Evolutionary conservation across 2,113 vertebrate genomes (phyloP).

Genomic region (Isurus oxyrinchus): DNA sequence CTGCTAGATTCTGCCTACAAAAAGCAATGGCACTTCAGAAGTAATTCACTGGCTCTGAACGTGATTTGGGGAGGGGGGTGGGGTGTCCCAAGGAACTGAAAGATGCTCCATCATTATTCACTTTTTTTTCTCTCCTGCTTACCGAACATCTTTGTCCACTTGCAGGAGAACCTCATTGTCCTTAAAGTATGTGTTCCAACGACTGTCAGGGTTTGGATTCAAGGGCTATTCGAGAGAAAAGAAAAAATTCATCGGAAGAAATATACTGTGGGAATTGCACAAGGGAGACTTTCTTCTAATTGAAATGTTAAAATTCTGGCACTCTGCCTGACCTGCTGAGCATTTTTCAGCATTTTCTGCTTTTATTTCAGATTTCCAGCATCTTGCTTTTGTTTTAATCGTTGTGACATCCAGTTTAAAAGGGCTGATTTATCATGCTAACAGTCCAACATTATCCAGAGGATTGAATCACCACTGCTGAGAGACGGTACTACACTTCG

Average conservation of each 20-base stretch:
- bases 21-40: neutral
- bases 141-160: conserved; percentile 98
- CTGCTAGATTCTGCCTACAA: neutral
- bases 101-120: neutral
- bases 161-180: conserved; percentile 94
- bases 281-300: neutral
- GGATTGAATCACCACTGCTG: neutral
- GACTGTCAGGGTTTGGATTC: conserved; percentile 90
- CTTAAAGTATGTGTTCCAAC: conserved; percentile 96
- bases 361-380: too few species aligned
- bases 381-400: too few species aligned
- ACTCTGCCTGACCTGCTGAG: too few species aligned
- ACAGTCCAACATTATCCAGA: too few species aligned
- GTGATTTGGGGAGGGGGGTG: too few species aligned
- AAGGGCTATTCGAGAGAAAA: conserved; percentile 67
- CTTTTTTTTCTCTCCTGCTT: conserved; percentile 29
- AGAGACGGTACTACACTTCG: too few species aligned
- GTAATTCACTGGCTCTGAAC: neutral
- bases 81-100: neutral
- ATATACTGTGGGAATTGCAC: neutral
- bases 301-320: too few species aligned
- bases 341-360: too few species aligned
- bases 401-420: too few species aligned
- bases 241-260: neutral
- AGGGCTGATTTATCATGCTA: too few species aligned